Evolutionary conservation across 2,888 invertebrate species (phyloP).

Genomic region (Myathropa florea): DNA sequence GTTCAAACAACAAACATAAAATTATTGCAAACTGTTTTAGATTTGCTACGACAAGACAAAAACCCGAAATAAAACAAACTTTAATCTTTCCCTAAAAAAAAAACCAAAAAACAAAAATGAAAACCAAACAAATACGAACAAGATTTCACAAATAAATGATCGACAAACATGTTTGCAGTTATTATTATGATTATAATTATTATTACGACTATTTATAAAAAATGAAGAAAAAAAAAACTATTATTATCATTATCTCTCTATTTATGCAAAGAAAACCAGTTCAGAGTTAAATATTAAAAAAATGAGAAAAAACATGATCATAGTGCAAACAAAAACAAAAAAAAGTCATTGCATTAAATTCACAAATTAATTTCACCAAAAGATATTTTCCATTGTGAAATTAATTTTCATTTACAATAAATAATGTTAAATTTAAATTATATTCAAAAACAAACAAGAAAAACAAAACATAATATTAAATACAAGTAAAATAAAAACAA

Average conservation of each 20-base stretch:
- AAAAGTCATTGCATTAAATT: constrained; percentile 54
- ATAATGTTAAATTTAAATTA: constrained; percentile 70
- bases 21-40: constrained; percentile 64
- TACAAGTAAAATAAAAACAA: constrained; percentile 64
- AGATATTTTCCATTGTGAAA: constrained; percentile 54
- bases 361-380: constrained; percentile 56
- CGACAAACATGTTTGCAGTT: constrained; percentile 70
- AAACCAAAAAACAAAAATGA: constrained; percentile 22
- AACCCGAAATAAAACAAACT: constrained; percentile 1
- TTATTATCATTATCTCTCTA: constrained; percentile 68
- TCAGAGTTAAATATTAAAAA: constrained; percentile 55
- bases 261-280: constrained; percentile 64
- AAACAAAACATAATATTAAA: constrained; percentile 59
- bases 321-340: constrained; percentile 34
- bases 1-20: constrained; percentile 54
- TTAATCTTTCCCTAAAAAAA: neutral
- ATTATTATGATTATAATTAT: constrained; percentile 70
- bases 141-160: constrained; percentile 46
- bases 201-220: constrained; percentile 69
- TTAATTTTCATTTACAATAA: constrained; percentile 60
- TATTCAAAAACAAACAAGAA: constrained; percentile 71
- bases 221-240: constrained; percentile 44
- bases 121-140: constrained; percentile 54
- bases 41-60: constrained; percentile 46
- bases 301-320: constrained; percentile 25